Conservation (phyloP, 2,888 invertebrate genomes). For the Diarsia mendica region DNA sequence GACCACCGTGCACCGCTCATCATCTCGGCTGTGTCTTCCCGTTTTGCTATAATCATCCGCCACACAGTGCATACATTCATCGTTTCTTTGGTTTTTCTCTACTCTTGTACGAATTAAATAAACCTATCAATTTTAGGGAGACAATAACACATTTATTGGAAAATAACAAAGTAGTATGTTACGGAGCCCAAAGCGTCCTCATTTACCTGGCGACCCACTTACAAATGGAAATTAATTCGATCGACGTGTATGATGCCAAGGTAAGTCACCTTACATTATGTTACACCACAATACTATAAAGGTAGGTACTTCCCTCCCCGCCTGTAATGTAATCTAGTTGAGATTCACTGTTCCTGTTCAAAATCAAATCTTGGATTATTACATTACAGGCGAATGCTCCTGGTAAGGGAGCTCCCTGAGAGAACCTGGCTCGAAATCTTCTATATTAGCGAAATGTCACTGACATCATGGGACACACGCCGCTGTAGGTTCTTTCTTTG, state of each 20-base stretch:
- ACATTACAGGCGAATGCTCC: background rate
- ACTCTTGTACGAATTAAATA: background rate
- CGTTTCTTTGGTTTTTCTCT: background rate
- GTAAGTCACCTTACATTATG: slow-evolving; percentile 67
- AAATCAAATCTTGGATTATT: background rate
- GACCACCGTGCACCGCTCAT: background rate
- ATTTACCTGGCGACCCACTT: slow-evolving; percentile 75
- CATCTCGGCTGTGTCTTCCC: background rate
- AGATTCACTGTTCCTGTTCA: background rate
- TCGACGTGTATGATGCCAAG: slow-evolving; percentile 76
- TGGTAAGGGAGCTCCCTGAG: background rate
- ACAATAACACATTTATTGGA: slow-evolving; percentile 67
- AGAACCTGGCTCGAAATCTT: background rate
- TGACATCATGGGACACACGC: background rate
- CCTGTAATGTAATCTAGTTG: background rate
- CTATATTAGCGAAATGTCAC: background rate
- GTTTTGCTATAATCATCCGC: background rate
- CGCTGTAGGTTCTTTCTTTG: background rate
- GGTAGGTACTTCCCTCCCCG: background rate
- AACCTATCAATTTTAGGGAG: slow-evolving; percentile 68
- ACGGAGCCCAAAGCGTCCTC: slow-evolving; percentile 80
- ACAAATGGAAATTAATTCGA: slow-evolving; percentile 67
- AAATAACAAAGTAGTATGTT: slow-evolving; percentile 78
- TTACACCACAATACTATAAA: background rate
- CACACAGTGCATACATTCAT: background rate